Conservation (phyloP, 2,888 invertebrate genomes). For the Dromius quadrimaculatus region DNA sequence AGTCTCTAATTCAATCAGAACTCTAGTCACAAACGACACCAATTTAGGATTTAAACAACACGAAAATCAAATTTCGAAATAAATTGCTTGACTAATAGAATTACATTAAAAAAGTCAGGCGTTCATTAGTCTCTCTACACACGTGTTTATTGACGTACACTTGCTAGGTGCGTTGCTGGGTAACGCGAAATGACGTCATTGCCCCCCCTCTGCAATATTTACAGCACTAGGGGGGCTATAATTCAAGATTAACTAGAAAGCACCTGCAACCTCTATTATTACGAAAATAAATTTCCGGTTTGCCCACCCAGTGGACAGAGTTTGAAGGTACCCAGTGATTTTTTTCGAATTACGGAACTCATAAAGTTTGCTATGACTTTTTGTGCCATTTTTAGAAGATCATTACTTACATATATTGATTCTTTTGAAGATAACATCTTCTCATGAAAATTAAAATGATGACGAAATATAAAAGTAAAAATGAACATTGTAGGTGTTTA, state of each 20-base stretch:
- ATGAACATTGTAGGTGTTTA: too few species aligned
- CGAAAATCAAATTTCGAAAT: conserved; percentile 36
- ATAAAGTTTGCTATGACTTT: conserved; percentile 12
- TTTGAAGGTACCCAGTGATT: conserved; percentile 37
- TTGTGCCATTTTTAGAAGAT: not conserved
- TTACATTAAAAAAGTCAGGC: conserved; percentile 27
- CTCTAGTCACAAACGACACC: conserved; percentile 24
- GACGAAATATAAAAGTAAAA: too few species aligned
- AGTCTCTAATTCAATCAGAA: conserved; percentile 6
- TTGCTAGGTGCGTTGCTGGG: not conserved
- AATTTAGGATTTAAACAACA: conserved; percentile 34
- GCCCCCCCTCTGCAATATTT: conserved; percentile 37
- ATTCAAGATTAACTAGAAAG: conserved; percentile 48
- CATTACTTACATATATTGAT: too few species aligned
- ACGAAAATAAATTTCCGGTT: conserved; percentile 47
- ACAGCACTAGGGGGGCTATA: conserved; percentile 50
- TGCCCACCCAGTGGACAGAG: not conserved
- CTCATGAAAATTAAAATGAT: too few species aligned
- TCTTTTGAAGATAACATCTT: too few species aligned
- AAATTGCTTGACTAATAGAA: conserved; percentile 30
- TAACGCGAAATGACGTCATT: conserved; percentile 38
- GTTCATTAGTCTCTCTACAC: conserved; percentile 34
- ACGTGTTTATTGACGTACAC: conserved; percentile 1
- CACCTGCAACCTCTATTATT: conserved; percentile 49
- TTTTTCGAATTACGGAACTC: conserved; percentile 23